Percentiles rank a stretch among this genome's conserved stretches.
Evolutionary conservation across 2,113 vertebrate species (phyloP).

Genomic region (Daboia siamensis): DNA sequence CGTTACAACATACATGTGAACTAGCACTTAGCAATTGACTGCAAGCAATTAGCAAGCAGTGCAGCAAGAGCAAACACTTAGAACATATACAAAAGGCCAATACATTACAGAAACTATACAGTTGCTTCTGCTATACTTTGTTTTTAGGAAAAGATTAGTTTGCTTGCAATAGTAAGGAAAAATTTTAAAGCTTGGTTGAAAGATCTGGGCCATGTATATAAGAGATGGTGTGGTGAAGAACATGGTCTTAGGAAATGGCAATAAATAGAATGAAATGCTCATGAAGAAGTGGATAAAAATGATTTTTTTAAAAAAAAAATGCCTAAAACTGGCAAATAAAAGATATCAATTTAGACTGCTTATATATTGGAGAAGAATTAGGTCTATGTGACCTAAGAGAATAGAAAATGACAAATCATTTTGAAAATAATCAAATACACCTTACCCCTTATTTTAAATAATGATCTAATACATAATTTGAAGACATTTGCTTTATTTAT

Average conservation of each 20-base stretch:
- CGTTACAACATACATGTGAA: too few species aligned
- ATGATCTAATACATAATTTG: background rate
- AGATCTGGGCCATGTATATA: background rate
- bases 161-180: background rate
- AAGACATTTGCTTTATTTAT: background rate
- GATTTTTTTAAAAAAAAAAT: too few species aligned
- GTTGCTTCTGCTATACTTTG: background rate
- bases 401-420: constrained; percentile 30
- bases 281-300: background rate
- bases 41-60: too few species aligned
- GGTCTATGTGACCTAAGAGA: background rate
- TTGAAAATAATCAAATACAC: constrained; percentile 28
- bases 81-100: too few species aligned
- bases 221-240: background rate
- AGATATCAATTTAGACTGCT: background rate
- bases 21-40: too few species aligned
- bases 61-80: too few species aligned
- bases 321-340: constrained; percentile 24
- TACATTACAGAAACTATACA: background rate
- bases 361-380: constrained; percentile 4
- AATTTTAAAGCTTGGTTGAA: background rate
- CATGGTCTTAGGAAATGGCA: background rate
- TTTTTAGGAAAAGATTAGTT: background rate
- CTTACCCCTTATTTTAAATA: background rate
- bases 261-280: background rate